A percentile compares a stretch with the other conserved stretches of the same genome.
Evolutionary conservation across 1,140 invertebrate genomes (phyloP).

Genomic region (Tenebrio molitor): DNA sequence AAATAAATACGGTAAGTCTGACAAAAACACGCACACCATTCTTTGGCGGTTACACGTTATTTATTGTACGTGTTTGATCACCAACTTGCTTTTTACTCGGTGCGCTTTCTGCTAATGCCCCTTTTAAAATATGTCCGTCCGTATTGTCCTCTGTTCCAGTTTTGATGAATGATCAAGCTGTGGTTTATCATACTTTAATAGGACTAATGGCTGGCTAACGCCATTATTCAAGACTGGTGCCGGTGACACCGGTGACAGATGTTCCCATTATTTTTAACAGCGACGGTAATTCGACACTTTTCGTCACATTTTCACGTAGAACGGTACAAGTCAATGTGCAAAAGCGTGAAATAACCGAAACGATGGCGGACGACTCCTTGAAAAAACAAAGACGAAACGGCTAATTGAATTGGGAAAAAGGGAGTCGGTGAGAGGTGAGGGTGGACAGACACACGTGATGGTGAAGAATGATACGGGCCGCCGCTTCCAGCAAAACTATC

Average conservation of each 20-base stretch:
- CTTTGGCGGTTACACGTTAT: conserved; percentile 16
- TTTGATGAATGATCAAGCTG: conserved; percentile 28
- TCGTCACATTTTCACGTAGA: background rate
- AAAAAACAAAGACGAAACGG: conserved; percentile 24
- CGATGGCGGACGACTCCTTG: background rate
- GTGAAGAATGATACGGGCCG: conserved; percentile 32
- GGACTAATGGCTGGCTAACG: conserved; percentile 13
- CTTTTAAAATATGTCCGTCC: conserved; percentile 28
- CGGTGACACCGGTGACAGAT: conserved; percentile 9
- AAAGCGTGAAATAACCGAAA: background rate
- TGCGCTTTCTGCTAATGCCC: background rate
- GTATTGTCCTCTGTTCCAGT: conserved; percentile 19
- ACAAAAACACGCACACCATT: conserved; percentile 21
- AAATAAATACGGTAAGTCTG: conserved; percentile 5
- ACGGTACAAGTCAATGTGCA: background rate
- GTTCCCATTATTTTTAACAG: conserved; percentile 8
- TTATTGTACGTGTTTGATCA: conserved; percentile 28
- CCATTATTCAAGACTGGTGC: conserved; percentile 21
- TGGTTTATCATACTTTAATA: conserved; percentile 32
- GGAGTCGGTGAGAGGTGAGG: background rate
- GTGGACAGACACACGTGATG: conserved; percentile 37
- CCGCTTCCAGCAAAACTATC: conserved; percentile 32
- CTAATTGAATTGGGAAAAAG: conserved; percentile 39
- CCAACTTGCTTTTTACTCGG: background rate
- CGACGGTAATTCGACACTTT: conserved; percentile 20